phyloP scores from a whole-genome alignment of 2,797 vertebrate genomes.

The Heterohyrax brucei region DNA sequence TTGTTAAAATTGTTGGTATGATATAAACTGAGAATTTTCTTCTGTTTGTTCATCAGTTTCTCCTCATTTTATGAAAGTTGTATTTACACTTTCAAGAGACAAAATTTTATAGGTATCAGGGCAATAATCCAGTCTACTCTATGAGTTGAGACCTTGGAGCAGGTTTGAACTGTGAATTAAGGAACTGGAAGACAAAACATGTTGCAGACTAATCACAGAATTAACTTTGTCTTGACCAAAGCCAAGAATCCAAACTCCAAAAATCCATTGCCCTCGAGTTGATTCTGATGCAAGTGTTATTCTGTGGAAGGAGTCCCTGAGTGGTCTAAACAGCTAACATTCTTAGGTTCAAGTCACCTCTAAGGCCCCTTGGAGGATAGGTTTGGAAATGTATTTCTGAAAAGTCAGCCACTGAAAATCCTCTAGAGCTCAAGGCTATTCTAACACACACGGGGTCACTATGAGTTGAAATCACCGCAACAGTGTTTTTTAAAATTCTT shows the following conservation, averaged over 20 bases:
- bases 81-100: conserved; percentile 15
- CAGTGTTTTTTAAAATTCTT: background rate
- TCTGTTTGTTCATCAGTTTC: conserved; percentile 50
- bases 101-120: background rate
- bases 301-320: background rate
- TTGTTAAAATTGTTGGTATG: conserved; percentile 77
- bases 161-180: background rate
- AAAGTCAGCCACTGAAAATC: background rate
- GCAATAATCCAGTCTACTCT: background rate
- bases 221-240: background rate
- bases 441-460: no score
- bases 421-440: background rate
- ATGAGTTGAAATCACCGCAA: no score
- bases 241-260: background rate
- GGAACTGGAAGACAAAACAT: background rate
- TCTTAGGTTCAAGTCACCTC: background rate
- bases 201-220: background rate
- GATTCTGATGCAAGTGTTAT: background rate
- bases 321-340: background rate
- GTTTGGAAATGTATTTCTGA: background rate
- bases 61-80: conserved; percentile 45
- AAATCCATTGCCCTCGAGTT: no score
- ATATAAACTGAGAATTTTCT: conserved; percentile 66
- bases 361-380: background rate
- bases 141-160: background rate